Base-by-base conservation (phyloP, 1,140 invertebrate species). In the Ridgeia piscesae region DNA sequence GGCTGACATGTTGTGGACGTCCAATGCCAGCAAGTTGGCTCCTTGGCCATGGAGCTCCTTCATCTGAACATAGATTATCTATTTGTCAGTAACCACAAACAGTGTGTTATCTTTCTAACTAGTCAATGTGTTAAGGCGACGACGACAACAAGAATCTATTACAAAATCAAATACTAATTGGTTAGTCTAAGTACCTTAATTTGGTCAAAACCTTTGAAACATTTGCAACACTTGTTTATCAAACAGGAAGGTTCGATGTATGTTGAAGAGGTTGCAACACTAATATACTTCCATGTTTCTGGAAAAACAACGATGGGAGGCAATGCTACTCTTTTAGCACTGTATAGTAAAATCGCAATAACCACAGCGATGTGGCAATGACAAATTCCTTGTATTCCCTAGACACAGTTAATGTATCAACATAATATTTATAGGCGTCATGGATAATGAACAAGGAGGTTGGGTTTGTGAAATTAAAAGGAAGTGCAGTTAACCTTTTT, bases 1-100 rank as follows among this genome's bases (percentile, higher is more conserved):
- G 48, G 98, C 98, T 90, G 98, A 99, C 96, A 99, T 98, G 6
- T 98, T 98, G 92, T 96, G 97, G 89, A 97, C 96, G 95, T 99
- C 98, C 94, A 98, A 98, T 88, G 98, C 98, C 93, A 98, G 96
- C 27, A 99, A 96, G 89, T 98, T 98, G 95, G 97, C 98, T 89
- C 98, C 98, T 94, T 97, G 97, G 92, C 97, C 96, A 96, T 98
- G 98, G 34, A 98, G 96, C 94, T 98, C 97, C 96, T 97, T 98
- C 94, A 99, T 96, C 97, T 98, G 95, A 35, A 92, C 35, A 91
- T 48, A 48, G 34, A 8, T 92, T 33, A 77, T 34, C n/a, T 88
- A 50, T 34, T 17, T 58, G 42, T n/a, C 89, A 88, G 33, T 8
- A 33, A 88, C 11, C 33, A 58, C 33, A 88, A 21, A 88, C 90